Base-by-base conservation (phyloP, 2,797 vertebrate species). In the Sebastes elongatus region DNA sequence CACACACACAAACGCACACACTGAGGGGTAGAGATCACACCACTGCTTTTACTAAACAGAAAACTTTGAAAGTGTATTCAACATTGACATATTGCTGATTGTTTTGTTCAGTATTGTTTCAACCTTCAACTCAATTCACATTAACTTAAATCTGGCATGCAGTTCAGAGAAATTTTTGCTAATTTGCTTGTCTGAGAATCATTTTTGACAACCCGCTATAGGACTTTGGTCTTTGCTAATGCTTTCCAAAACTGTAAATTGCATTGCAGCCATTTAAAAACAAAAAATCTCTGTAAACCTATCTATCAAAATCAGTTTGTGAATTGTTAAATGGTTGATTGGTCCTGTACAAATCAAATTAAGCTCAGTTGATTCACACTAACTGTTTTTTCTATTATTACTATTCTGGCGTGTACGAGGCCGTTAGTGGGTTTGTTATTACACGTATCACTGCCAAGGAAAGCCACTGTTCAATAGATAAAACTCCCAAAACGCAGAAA, bases 381-480 rank as follows among this genome's bases (percentile, higher is more conserved):
- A 25, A 70, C 32, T 59, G 28, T 57, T 38, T 52, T 46, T 46
- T 46, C 16, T 46, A 18, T 46, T 46, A 46, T 46, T 46, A 46
- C 14, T 46, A 18, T 46, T 46, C 53, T 60, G 60, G 57, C 13
- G 0, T 62, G 61, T 62, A 10, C 8, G 3, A 42, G 6, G 42
- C 62, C 35, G 33, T 70, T 61, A 78, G 22, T 30, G 22, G 71
- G 22, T 67, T 25, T 68, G 20, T 78, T 75, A 68, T 71, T 59
- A 18, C 23, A 74, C 22, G 20, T 35, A 4, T 63, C 62, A 33
- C 62, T 33, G 56, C 33, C 32, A 71, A 6, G 2, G 49, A 70
- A 62, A 63, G 38, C 33, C 20, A 55, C 33, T 20, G 23, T 56
- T 73, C 64, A 70, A 64, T 11, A 60, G 30, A 73, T 73, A 77